Base-by-base conservation (phyloP, 1,140 invertebrate species). In the Brachionus calyciflorus region DNA sequence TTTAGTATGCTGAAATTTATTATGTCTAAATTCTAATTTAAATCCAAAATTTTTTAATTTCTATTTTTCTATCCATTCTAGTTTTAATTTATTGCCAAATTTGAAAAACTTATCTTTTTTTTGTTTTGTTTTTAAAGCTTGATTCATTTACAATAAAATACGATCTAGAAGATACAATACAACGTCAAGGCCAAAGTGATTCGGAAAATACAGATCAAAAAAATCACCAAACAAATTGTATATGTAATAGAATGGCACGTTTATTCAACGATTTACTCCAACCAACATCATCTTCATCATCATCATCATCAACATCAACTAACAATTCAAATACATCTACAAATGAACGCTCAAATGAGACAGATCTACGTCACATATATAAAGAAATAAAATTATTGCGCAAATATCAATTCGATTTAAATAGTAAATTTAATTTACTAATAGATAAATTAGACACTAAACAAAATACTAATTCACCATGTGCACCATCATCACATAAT, bases 81-180 rank as follows among this genome's bases (percentile, higher is more conserved):
- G 24, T 5, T 57, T 26, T 21, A 51, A 51, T 4, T 51, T n/a
- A 24, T 21, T n/a, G 3, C 17, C 21, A 53, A 30, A 57, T 12
- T 3, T 28, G n/a, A 33, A 57, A 33, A n/a, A n/a, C n/a, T n/a
- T n/a, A n/a, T n/a, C n/a, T n/a, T n/a, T n/a, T n/a, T n/a, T n/a
- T n/a, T n/a, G n/a, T n/a, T n/a, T n/a, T n/a, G n/a, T n/a, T n/a
- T n/a, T 63, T 40, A n/a, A 12, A 65, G 60, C 19, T 65, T 9
- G 60, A 65, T 41, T 65, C 60, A 28, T 65, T 65, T 24, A 65
- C 40, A 24, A 65, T 65, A 41, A 65, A 65, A 65, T 65, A 65
- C 14, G 60, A 65, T 26, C 41, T 65, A 65, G 60, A 65, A 24
- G 60, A 65, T 10, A 17, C 44, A 41, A 26, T 65, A 24, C 19